phyloP scores from a whole-genome alignment of 2,113 vertebrate species.

The Silurus asotus region DNA sequence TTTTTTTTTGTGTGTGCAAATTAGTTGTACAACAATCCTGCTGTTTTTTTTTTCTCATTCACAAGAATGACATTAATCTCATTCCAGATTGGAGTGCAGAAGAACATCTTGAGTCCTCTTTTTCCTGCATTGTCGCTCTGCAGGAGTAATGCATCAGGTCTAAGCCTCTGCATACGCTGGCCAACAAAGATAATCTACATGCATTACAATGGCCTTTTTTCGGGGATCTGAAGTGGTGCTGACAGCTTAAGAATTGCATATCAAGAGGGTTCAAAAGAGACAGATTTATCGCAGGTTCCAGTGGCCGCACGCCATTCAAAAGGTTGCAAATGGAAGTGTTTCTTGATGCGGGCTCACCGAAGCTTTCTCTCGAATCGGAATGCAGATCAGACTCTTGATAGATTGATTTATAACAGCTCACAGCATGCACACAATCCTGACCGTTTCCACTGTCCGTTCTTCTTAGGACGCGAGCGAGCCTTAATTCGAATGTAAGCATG shows the following conservation, averaged over 20 bases:
- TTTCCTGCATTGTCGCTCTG: slow-evolving; percentile 12
- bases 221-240: slow-evolving; percentile 59
- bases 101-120: background rate
- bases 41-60: background rate
- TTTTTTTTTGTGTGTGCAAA: background rate
- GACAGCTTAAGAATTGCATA: slow-evolving; percentile 68
- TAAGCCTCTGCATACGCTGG: slow-evolving; percentile 31
- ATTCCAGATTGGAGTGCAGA: background rate
- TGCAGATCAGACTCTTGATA: slow-evolving; percentile 72
- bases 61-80: slow-evolving; percentile 5
- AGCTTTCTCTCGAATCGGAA: slow-evolving; percentile 65
- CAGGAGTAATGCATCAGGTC: slow-evolving; percentile 20
- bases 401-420: slow-evolving; percentile 76
- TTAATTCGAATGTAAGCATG: slow-evolving; percentile 44
- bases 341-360: slow-evolving; percentile 50
- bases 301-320: slow-evolving; percentile 66
- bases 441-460: slow-evolving; percentile 55
- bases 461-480: slow-evolving; percentile 51
- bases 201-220: slow-evolving; percentile 56
- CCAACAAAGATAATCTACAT: slow-evolving; percentile 66
- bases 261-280: slow-evolving; percentile 67
- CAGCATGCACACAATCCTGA: slow-evolving; percentile 63
- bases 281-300: slow-evolving; percentile 69
- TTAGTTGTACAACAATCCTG: background rate
- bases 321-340: slow-evolving; percentile 64